Base-by-base conservation (phyloP, 2,888 invertebrate species). In the Labia minor region DNA sequence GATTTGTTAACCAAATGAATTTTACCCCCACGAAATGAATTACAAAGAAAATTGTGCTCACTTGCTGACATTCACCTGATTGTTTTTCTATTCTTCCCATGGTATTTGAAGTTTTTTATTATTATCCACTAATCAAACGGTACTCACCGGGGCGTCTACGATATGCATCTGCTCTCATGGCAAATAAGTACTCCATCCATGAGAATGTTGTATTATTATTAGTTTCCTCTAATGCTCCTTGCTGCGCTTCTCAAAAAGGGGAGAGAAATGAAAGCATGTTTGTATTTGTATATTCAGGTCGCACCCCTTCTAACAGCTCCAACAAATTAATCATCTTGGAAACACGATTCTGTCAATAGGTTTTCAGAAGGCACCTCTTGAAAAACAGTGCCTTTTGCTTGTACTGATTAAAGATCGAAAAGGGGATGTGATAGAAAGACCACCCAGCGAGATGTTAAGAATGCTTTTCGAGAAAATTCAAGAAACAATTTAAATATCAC, bases 81-180 rank as follows among this genome's bases (percentile, higher is more conserved):
- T 26, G 3, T 26, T 26, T 8, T 8, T 26, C 26, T 26, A 8
- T 8, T 6, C 26, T 26, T 26, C 26, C 26, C 26, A 26, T 8
- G 26, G 8, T 8, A 26, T 26, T 26, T 26, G 26, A 26, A 26
- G 26, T 26, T 26, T 26, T 26, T 26, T 26, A 6, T 26, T 26
- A n/a, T n/a, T n/a, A 8, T 11, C 33, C 49, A 14, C 49, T 49
- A 49, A 49, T 49, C 49, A 49, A 11, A 14, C 26, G 49, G 6
- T 49, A 3, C 49, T 49, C 49, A 14, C 2, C 16, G 49, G 49
- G 49, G 49, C 49, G 49, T 14, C 49, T n/a, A 4, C n/a, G 49
- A 49, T 49, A 49, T 49, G 49, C 49, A 49, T 49, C 49, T 49
- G 49, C 49, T 49, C 49, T 33, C n/a, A n/a, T n/a, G n/a, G n/a